phyloP scores from a whole-genome alignment of 2,888 invertebrate genomes.

The Celastrina argiolus region DNA sequence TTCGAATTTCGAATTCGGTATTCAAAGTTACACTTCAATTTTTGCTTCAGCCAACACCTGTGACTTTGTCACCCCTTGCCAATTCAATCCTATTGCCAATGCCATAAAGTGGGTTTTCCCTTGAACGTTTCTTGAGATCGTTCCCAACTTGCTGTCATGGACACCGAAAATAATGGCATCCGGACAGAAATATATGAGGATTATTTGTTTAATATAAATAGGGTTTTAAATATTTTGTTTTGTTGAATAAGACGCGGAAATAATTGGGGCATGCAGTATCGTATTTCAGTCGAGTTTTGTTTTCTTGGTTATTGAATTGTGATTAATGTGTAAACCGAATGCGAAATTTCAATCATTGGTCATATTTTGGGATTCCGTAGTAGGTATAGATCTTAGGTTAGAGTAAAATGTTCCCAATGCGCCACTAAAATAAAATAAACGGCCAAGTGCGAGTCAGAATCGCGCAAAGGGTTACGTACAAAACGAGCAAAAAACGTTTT shows the following conservation, averaged over 20 bases:
- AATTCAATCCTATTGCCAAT: slow-evolving; percentile 22
- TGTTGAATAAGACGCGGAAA: slow-evolving; percentile 23
- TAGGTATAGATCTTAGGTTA: no score
- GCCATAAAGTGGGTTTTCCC: slow-evolving; percentile 31
- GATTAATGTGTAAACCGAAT: no score
- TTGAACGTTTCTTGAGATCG: slow-evolving; percentile 31
- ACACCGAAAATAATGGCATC: slow-evolving; percentile 51
- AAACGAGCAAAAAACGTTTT: no score
- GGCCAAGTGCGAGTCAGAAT: no score
- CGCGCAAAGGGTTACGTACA: no score
- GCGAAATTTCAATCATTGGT: no score
- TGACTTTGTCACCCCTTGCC: slow-evolving; percentile 36
- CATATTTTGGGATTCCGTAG: no score
- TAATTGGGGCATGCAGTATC: no score
- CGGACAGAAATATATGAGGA: slow-evolving; percentile 49
- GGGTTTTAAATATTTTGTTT: slow-evolving; percentile 33
- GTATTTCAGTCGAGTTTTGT: slow-evolving; percentile 13
- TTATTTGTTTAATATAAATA: slow-evolving; percentile 44
- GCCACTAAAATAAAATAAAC: no score
- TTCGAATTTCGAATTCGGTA: slow-evolving; percentile 43
- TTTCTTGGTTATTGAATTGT: no score
- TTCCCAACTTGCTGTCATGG: slow-evolving; percentile 49
- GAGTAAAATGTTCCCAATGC: no score
- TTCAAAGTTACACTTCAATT: slow-evolving; percentile 58
- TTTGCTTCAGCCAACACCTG: slow-evolving; percentile 57